Conservation (phyloP, 37 sponge, comb jelly and placozoan species). For the Spongia lamella region DNA sequence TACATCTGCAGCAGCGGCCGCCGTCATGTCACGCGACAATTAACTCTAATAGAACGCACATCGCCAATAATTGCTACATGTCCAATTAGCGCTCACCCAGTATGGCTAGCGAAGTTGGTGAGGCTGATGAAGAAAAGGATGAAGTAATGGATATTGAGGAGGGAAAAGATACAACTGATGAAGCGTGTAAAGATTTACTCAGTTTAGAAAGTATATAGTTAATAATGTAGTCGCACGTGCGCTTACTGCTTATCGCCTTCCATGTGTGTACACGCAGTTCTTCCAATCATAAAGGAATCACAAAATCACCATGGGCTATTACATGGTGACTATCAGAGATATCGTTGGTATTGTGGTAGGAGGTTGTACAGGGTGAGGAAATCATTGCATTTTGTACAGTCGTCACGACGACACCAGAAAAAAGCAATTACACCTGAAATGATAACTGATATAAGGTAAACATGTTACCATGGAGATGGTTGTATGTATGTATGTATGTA, state of each 20-base stretch:
- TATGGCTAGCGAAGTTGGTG: no score
- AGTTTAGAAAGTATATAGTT: no score
- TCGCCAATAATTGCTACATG: no score
- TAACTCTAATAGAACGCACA: no score
- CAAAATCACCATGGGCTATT: slow-evolving; percentile 93
- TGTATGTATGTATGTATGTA: background rate
- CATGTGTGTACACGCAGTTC: slow-evolving; percentile 32
- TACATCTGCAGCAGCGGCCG: background rate
- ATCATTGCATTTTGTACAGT: slow-evolving; percentile 72
- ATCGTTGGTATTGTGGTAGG: slow-evolving; percentile 89
- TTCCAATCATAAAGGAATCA: slow-evolving; percentile 80
- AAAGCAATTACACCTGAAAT: slow-evolving; percentile 66
- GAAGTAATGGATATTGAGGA: no score
- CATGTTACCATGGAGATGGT: background rate
- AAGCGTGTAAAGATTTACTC: no score
- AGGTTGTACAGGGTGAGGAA: slow-evolving; percentile 75
- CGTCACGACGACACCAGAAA: slow-evolving; percentile 60
- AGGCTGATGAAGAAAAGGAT: no score
- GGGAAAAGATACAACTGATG: no score
- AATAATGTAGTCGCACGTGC: no score
- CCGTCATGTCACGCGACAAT: no score
- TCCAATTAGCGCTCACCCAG: no score
- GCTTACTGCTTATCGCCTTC: no score
- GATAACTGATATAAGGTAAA: slow-evolving; percentile 72
- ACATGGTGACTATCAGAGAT: slow-evolving; percentile 95